Percentiles rank a stretch among this genome's conserved stretches.
Conservation (phyloP, 2,797 vertebrate genomes). For the Salarias fasciatus region DNA sequence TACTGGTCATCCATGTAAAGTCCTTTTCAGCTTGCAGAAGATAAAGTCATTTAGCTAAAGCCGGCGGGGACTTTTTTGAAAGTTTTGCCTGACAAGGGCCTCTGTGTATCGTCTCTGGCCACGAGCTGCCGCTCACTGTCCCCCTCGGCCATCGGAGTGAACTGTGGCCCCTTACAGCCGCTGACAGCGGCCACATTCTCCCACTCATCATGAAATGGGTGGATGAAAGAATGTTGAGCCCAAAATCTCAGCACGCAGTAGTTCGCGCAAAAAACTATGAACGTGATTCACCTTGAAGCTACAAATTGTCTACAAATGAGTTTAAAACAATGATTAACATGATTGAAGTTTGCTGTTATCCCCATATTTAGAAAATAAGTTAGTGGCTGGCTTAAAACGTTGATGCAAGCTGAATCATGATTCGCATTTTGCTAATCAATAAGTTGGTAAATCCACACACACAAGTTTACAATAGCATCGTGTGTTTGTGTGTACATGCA, state of each 20-base stretch:
- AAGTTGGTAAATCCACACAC: too few species aligned
- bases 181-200: constrained; percentile 23
- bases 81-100: constrained; percentile 9
- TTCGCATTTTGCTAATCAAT: too few species aligned
- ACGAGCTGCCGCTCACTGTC: constrained; percentile 25
- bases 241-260: constrained; percentile 20
- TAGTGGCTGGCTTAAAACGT: too few species aligned
- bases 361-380: too few species aligned
- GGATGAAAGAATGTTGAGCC: constrained; percentile 21
- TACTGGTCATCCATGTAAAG: constrained; percentile 11
- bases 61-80: constrained; percentile 28
- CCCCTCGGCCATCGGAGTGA: constrained; percentile 8
- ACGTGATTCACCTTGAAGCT: too few species aligned
- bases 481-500: too few species aligned
- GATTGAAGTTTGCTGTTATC: too few species aligned
- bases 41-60: constrained; percentile 32
- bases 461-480: too few species aligned
- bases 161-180: constrained; percentile 18
- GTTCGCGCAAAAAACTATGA: neutral
- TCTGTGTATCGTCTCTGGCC: constrained; percentile 32
- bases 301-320: too few species aligned
- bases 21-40: constrained; percentile 32
- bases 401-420: too few species aligned
- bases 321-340: too few species aligned
- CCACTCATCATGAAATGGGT: constrained; percentile 23